Conservation (phyloP, 2,888 invertebrate species). For the Ceraclea dissimilis region DNA sequence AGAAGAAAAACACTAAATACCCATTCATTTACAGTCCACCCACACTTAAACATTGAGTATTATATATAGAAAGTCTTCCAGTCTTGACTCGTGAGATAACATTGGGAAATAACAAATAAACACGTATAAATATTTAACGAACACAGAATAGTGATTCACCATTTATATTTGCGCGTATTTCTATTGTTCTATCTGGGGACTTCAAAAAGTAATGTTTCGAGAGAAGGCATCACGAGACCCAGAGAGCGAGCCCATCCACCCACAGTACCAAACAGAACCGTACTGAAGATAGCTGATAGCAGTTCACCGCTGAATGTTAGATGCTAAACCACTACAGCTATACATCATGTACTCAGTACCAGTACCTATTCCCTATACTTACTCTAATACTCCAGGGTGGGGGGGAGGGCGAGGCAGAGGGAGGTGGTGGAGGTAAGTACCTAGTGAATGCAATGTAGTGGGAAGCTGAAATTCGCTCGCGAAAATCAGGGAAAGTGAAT, state of each 20-base stretch:
- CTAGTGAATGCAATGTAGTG: neutral
- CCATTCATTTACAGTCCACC: neutral
- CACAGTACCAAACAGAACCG: neutral
- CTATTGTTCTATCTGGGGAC: neutral
- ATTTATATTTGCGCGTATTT: neutral
- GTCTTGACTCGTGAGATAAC: neutral
- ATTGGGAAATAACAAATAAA: neutral
- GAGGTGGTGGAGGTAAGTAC: neutral
- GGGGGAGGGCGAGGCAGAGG: neutral
- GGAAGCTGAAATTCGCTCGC: constrained; percentile 1
- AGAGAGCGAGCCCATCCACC: neutral
- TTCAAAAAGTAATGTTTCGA: neutral
- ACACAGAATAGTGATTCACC: neutral
- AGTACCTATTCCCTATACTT: no score
- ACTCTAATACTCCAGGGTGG: no score
- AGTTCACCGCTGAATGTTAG: no score
- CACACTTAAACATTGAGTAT: neutral
- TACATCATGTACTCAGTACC: no score
- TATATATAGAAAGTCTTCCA: neutral
- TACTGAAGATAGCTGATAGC: neutral
- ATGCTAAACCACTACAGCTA: no score
- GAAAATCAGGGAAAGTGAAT: constrained; percentile 1
- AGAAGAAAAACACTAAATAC: neutral
- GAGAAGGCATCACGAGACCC: neutral
- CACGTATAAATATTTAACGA: neutral